Evolutionary conservation across 2,888 invertebrate genomes (phyloP).

Genomic region (Nemotelus nigrinus): DNA sequence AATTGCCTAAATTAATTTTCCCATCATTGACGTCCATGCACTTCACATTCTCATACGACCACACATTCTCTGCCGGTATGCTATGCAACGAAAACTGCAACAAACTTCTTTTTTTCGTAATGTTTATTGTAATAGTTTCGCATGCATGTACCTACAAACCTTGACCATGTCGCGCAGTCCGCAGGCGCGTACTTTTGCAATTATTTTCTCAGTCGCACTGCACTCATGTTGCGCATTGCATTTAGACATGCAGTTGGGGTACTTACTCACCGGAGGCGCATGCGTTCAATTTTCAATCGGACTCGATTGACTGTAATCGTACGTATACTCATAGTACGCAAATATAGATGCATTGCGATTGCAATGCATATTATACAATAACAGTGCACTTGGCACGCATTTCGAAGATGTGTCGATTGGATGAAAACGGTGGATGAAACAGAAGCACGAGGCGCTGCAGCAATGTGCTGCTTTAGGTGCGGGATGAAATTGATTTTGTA

Average conservation of each 20-base stretch:
- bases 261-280: neutral
- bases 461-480: neutral
- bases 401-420: slow-evolving; percentile 31
- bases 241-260: too few species aligned
- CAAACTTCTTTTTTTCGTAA: neutral
- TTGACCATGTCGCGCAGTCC: too few species aligned
- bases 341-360: neutral
- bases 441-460: slow-evolving; percentile 14
- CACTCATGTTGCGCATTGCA: too few species aligned
- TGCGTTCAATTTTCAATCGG: neutral
- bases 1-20: too few species aligned
- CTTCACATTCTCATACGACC: too few species aligned
- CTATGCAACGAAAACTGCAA: neutral
- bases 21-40: too few species aligned
- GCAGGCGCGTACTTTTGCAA: too few species aligned
- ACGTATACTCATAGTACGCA: too few species aligned
- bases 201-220: too few species aligned
- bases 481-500: slow-evolving; percentile 18
- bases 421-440: too few species aligned
- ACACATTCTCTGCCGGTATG: neutral
- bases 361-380: slow-evolving; percentile 14
- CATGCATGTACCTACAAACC: neutral
- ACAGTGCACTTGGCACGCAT: slow-evolving; percentile 54
- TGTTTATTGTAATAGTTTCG: neutral
- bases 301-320: neutral